Conservation (phyloP, 2,888 invertebrate species). For the Fragum whitleyi region DNA sequence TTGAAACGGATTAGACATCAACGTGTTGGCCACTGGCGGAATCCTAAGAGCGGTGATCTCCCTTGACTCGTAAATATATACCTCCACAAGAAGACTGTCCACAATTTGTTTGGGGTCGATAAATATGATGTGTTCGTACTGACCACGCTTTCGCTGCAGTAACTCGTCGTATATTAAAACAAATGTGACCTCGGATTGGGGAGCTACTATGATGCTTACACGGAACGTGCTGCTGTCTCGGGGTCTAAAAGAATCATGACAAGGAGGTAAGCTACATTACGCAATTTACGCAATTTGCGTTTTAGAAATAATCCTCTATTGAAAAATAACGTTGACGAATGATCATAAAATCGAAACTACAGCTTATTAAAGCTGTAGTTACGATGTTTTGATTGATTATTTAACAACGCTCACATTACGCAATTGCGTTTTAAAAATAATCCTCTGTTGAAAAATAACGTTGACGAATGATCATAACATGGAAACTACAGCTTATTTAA, state of each 20-base stretch:
- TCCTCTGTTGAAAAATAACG: too few species aligned
- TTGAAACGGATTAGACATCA: constrained; percentile 49
- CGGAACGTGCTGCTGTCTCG: constrained; percentile 79
- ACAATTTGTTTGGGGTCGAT: constrained; percentile 89
- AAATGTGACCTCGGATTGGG: constrained; percentile 88
- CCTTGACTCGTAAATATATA: constrained; percentile 89
- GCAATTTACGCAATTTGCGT: too few species aligned
- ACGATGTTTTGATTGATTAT: too few species aligned
- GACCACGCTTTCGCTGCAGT: constrained; percentile 88
- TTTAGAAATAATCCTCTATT: too few species aligned
- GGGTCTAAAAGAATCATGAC: too few species aligned
- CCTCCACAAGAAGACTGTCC: constrained; percentile 88
- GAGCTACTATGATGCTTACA: constrained; percentile 89
- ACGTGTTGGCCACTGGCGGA: constrained; percentile 72
- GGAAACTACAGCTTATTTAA: too few species aligned
- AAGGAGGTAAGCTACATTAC: neutral
- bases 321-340: too few species aligned
- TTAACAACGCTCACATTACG: too few species aligned
- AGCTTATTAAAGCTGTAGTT: too few species aligned
- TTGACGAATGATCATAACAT: too few species aligned
- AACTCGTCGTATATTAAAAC: constrained; percentile 91
- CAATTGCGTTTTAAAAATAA: too few species aligned
- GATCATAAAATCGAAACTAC: too few species aligned
- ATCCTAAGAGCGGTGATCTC: constrained; percentile 83
- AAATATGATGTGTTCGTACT: constrained; percentile 90